phyloP scores from a whole-genome alignment of 1,140 invertebrate genomes.

The Homarus americanus region DNA sequence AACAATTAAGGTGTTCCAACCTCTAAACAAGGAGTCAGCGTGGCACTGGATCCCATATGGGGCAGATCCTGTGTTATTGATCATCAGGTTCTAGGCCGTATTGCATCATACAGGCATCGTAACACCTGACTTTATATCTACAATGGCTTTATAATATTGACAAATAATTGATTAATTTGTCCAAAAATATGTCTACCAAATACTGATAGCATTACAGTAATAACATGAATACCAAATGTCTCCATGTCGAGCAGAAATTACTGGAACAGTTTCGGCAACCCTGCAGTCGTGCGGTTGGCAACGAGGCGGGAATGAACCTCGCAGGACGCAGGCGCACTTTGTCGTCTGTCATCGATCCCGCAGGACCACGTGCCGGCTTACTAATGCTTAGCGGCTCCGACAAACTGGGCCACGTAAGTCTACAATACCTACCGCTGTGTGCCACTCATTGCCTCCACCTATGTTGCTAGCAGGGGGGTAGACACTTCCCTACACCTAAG shows the following conservation, averaged over 20 bases:
- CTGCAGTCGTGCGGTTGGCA: constrained; percentile 30
- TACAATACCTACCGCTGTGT: not conserved
- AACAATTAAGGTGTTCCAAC: not conserved
- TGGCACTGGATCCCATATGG: constrained; percentile 27
- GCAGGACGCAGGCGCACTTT: constrained; percentile 4
- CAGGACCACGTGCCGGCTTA: constrained; percentile 53
- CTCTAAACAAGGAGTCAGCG: not conserved
- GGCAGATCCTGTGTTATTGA: constrained; percentile 39
- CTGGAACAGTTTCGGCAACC: not conserved
- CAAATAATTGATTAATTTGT: not conserved
- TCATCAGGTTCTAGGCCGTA: constrained; percentile 28
- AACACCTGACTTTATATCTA: constrained; percentile 5
- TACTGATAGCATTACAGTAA: not conserved
- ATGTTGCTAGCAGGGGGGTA: not conserved
- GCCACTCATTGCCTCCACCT: not conserved
- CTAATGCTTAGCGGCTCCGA: constrained; percentile 48
- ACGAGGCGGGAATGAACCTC: not conserved
- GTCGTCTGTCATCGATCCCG: constrained; percentile 27
- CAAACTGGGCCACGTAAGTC: constrained; percentile 38
- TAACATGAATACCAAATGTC: not conserved
- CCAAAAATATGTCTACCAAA: not conserved
- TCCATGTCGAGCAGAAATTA: not conserved
- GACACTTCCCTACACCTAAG: too few species aligned
- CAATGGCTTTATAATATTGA: not conserved
- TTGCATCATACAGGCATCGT: constrained; percentile 30